Evolutionary conservation across 1,140 invertebrate genomes (phyloP).

Genomic region (Meteorus sp.): DNA sequence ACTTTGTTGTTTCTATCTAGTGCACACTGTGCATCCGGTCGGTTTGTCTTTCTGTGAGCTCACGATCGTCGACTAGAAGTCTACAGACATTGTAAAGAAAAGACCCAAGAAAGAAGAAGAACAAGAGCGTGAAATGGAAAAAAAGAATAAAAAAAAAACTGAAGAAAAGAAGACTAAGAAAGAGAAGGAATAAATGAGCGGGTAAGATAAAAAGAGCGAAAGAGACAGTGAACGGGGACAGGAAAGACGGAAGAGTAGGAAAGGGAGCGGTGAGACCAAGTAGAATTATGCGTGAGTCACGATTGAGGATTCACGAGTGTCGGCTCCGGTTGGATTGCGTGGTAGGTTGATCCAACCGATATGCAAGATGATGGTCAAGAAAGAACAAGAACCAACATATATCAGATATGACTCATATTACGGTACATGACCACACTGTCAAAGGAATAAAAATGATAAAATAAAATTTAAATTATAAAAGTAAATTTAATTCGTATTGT

Average conservation of each 20-base stretch:
- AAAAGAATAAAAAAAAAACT: too few relatives aligned
- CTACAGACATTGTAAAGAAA: neutral
- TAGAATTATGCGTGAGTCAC: slow-evolving; percentile 24
- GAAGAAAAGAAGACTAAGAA: neutral
- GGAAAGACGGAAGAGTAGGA: slow-evolving; percentile 3
- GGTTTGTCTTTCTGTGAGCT: neutral
- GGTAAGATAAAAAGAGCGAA: too few relatives aligned
- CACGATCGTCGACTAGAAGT: slow-evolving; percentile 7
- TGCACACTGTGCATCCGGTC: slow-evolving; percentile 14
- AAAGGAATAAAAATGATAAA: neutral
- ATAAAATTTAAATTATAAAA: too few relatives aligned
- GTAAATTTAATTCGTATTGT: too few relatives aligned
- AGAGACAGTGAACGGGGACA: too few relatives aligned
- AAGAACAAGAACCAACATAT: neutral
- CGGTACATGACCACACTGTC: neutral
- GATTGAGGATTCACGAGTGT: slow-evolving; percentile 25
- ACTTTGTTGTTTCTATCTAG: neutral
- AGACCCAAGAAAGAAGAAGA: neutral
- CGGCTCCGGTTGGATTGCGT: slow-evolving; percentile 2
- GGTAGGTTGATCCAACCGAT: neutral
- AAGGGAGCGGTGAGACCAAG: slow-evolving; percentile 11
- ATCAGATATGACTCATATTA: slow-evolving; percentile 3
- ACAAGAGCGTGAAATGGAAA: too few relatives aligned
- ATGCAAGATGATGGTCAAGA: neutral
- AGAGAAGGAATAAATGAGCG: too few relatives aligned